phyloP scores from a whole-genome alignment of 2,888 invertebrate species.

The Andrena minutula region DNA sequence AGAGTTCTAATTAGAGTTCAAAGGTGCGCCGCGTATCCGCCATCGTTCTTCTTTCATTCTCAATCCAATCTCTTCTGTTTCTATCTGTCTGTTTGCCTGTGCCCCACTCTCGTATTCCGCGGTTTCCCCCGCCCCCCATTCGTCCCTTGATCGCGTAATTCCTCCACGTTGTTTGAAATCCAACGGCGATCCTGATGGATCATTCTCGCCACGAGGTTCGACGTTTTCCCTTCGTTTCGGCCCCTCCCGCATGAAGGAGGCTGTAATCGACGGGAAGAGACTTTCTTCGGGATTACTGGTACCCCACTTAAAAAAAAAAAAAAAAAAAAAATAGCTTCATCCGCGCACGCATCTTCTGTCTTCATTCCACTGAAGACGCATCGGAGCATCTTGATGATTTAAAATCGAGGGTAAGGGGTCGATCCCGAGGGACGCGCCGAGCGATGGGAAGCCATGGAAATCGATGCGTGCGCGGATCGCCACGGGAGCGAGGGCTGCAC shows the following conservation, averaged over 20 bases:
- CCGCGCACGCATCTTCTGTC: neutral
- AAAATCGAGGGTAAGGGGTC: conserved; percentile 12
- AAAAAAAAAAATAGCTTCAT: neutral
- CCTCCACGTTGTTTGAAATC: conserved; percentile 11
- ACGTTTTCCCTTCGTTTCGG: conserved; percentile 20
- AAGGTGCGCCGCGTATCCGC: conserved; percentile 21
- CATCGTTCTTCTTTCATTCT: conserved; percentile 15
- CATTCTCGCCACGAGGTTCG: conserved; percentile 43
- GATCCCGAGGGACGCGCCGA: neutral
- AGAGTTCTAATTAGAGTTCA: neutral
- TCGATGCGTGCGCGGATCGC: conserved; percentile 47
- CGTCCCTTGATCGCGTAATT: conserved; percentile 11
- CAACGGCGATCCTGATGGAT: conserved; percentile 44
- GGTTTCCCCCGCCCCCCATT: neutral
- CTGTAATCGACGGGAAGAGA: conserved; percentile 1
- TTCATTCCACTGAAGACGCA: neutral
- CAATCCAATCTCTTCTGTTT: conserved; percentile 1
- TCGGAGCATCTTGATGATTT: neutral
- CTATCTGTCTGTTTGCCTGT: conserved; percentile 5
- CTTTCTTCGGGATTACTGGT: conserved; percentile 12
- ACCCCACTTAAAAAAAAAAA: neutral
- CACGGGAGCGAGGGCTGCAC: conserved; percentile 21
- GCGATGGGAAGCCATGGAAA: conserved; percentile 53
- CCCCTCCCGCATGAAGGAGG: conserved; percentile 17
- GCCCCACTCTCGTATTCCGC: conserved; percentile 5